Conservation (phyloP, 2,888 invertebrate species). For the Trachelus stipa region DNA sequence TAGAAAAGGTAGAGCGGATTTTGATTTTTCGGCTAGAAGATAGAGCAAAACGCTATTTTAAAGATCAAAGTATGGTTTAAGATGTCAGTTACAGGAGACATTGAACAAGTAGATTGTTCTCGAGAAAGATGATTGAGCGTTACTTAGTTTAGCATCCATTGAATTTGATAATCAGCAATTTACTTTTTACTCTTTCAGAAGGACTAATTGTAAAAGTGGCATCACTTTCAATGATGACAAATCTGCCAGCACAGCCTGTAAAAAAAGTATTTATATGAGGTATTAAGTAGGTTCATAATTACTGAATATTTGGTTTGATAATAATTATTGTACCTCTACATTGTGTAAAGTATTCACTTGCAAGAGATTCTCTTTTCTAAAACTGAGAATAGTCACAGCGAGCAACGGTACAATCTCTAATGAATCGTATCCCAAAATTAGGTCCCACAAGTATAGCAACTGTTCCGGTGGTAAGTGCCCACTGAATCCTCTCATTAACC, state of each 20-base stretch:
- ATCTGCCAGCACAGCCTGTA: constrained; percentile 84
- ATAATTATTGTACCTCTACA: constrained; percentile 72
- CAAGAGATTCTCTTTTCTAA: constrained; percentile 87
- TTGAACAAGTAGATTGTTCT: neutral
- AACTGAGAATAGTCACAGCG: constrained; percentile 85
- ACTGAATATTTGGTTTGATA: neutral
- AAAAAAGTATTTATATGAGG: constrained; percentile 22
- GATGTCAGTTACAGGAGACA: neutral
- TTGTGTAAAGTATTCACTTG: constrained; percentile 80
- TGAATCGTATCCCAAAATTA: constrained; percentile 91
- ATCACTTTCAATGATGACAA: constrained; percentile 88
- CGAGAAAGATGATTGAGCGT: neutral
- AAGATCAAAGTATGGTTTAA: neutral
- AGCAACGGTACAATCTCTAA: constrained; percentile 89
- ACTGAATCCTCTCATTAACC: constrained; percentile 96
- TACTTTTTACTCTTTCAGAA: constrained; percentile 73
- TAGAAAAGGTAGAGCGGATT: neutral
- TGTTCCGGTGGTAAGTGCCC: constrained; percentile 95
- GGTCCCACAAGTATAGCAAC: constrained; percentile 91
- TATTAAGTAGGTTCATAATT: neutral
- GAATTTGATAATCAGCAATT: neutral
- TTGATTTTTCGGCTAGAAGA: neutral
- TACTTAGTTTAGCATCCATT: neutral
- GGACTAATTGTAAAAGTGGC: constrained; percentile 83
- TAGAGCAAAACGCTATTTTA: neutral